Evolutionary conservation across 2,888 invertebrate species (phyloP).

Genomic region (Nowickia ferox): DNA sequence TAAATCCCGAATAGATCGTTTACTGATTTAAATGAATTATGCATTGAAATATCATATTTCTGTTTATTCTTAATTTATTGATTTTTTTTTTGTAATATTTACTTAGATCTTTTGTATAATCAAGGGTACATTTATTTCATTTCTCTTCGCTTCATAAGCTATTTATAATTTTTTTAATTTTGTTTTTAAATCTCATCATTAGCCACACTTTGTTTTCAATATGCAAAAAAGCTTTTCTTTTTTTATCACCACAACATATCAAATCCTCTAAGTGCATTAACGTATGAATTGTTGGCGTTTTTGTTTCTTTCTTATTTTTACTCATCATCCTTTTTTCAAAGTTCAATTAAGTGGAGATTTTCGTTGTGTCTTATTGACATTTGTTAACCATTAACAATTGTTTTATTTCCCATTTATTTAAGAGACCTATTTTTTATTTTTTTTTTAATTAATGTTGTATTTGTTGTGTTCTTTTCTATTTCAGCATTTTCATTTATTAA

Average conservation of each 20-base stretch:
- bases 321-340: not conserved
- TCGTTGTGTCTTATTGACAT: constrained; percentile 46
- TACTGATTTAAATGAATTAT: too few species aligned
- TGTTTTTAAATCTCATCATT: not conserved
- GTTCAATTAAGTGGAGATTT: constrained; percentile 23
- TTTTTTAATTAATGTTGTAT: constrained; percentile 32
- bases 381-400: constrained; percentile 50
- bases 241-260: constrained; percentile 5
- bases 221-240: not conserved
- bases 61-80: too few species aligned
- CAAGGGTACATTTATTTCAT: too few species aligned
- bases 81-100: too few species aligned
- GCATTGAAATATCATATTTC: too few species aligned
- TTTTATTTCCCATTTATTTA: constrained; percentile 1
- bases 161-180: not conserved
- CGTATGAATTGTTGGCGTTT: constrained; percentile 10
- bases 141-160: not conserved
- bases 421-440: constrained; percentile 11
- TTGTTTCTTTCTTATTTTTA: not conserved
- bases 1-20: not conserved
- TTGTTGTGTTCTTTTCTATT: constrained; percentile 13
- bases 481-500: not conserved
- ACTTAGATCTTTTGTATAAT: too few species aligned
- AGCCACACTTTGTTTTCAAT: not conserved
- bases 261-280: constrained; percentile 2